Evolutionary conservation across 2,888 invertebrate genomes (phyloP).

Genomic region (Scelioninae gen. 2): DNA sequence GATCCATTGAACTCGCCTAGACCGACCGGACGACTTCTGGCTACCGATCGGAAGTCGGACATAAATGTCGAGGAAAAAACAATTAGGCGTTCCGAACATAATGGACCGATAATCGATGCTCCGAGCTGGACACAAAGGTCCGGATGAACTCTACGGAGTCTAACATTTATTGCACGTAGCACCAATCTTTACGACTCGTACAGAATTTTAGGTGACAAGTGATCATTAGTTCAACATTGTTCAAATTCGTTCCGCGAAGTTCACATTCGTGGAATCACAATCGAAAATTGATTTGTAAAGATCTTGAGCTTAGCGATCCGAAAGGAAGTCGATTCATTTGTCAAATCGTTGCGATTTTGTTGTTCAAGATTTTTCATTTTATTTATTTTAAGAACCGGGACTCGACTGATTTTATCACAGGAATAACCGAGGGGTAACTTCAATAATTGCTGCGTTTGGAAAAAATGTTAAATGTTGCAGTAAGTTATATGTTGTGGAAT

Average conservation of each 20-base stretch:
- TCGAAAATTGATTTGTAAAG: conserved; percentile 10
- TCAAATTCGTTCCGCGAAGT: conserved; percentile 21
- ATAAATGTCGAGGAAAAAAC: conserved; percentile 26
- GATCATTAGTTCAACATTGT: conserved; percentile 38
- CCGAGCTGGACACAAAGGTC: conserved; percentile 15
- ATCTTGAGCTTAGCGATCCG: neutral
- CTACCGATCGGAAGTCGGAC: conserved; percentile 34
- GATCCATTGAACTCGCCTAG: conserved; percentile 36
- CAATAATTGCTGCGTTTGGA: too few species aligned
- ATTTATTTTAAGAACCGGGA: too few species aligned
- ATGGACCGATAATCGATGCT: conserved; percentile 38
- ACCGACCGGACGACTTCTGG: conserved; percentile 1
- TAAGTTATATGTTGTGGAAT: too few species aligned
- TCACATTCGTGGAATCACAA: conserved; percentile 9
- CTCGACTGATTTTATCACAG: too few species aligned
- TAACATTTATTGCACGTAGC: conserved; percentile 31
- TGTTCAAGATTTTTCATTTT: neutral
- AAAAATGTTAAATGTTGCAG: too few species aligned
- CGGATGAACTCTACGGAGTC: conserved; percentile 26
- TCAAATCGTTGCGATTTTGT: neutral
- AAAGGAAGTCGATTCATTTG: neutral
- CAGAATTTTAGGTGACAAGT: conserved; percentile 41
- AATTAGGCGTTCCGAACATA: conserved; percentile 33
- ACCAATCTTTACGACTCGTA: conserved; percentile 32
- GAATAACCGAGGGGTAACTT: too few species aligned